These are phyloP conservation scores for Xestia c-nigrum DNA, from an alignment of 2,888 invertebrate species.

Conservation along the genomic window DNA sequence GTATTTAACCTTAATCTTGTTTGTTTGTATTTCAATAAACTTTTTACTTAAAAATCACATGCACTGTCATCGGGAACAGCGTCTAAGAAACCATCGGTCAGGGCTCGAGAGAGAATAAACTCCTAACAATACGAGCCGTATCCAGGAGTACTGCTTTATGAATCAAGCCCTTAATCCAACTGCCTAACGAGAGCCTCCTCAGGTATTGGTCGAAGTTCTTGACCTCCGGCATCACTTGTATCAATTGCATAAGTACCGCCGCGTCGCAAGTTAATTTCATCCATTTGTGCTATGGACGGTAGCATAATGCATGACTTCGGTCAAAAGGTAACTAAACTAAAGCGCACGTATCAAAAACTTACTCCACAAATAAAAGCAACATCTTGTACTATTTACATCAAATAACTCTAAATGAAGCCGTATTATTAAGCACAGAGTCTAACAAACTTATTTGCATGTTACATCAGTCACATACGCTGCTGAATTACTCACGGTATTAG, in stretches of 20 bases:
- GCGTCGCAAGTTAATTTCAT: background rate
- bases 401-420: background rate
- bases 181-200: background rate
- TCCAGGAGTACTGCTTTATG: too few relatives aligned
- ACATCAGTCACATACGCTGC: conserved; percentile 26
- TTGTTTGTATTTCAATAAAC: too few relatives aligned
- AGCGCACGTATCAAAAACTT: background rate
- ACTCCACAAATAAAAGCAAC: background rate
- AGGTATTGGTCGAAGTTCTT: background rate
- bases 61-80: too few relatives aligned
- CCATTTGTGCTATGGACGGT: background rate
- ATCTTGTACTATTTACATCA: conserved; percentile 1
- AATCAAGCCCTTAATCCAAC: too few relatives aligned
- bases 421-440: conserved; percentile 29
- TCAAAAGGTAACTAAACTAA: background rate
- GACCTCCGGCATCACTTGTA: background rate
- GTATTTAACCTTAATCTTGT: background rate
- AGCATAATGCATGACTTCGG: background rate
- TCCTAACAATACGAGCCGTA: too few relatives aligned
- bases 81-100: too few relatives aligned
- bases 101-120: too few relatives aligned
- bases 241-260: background rate
- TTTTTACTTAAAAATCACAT: too few relatives aligned
- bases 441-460: conserved; percentile 51
- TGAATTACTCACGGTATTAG: conserved; percentile 33